phyloP scores from a whole-genome alignment of 2,888 invertebrate genomes.

The Pelosia muscerda region DNA sequence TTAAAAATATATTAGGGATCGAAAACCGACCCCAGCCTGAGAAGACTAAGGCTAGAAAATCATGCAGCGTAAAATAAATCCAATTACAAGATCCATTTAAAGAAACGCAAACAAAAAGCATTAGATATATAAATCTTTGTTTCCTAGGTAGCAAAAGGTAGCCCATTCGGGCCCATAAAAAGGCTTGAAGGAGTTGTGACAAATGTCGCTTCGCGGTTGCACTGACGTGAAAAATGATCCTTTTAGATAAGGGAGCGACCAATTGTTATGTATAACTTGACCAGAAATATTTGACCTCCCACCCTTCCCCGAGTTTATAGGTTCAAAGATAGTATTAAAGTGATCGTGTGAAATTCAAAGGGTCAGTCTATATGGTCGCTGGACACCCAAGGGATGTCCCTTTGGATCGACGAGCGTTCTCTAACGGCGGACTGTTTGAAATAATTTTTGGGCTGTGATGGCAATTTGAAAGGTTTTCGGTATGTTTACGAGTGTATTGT shows the following conservation, averaged over 20 bases:
- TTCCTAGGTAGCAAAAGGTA: conserved; percentile 65
- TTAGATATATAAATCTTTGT: conserved; percentile 68
- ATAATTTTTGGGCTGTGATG: conserved; percentile 61
- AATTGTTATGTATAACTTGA: conserved; percentile 75
- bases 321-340: conserved; percentile 9
- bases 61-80: conserved; percentile 46
- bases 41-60: conserved; percentile 28
- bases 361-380: conserved; percentile 51
- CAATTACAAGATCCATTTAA: conserved; percentile 51
- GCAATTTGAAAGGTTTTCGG: conserved; percentile 38
- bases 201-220: conserved; percentile 76
- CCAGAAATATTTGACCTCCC: conserved; percentile 57
- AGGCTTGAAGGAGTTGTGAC: conserved; percentile 79
- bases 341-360: conserved; percentile 15
- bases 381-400: conserved; percentile 56
- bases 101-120: conserved; percentile 48
- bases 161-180: conserved; percentile 68
- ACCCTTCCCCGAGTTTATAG: conserved; percentile 11
- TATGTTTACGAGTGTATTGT: conserved; percentile 32
- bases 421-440: conserved; percentile 62
- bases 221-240: conserved; percentile 83
- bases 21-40: neutral
- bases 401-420: conserved; percentile 60
- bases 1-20: too few relatives aligned
- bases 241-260: conserved; percentile 78